Evolutionary conservation across 2,113 vertebrate genomes (phyloP).

Genomic region (Calypte anna): DNA sequence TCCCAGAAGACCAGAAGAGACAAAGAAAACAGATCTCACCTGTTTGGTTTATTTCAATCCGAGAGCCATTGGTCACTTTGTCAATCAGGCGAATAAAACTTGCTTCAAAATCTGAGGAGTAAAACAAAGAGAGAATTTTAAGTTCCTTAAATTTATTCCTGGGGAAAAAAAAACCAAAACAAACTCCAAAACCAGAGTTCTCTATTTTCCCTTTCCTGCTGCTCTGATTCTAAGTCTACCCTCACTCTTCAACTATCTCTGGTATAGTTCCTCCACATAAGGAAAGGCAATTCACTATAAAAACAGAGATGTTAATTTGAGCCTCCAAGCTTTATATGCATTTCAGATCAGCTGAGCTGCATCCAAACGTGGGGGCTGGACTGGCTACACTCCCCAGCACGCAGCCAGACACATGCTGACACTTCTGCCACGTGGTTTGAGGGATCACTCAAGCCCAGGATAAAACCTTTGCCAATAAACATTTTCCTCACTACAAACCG

Average conservation of each 20-base stretch:
- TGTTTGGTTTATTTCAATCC: constrained; percentile 97
- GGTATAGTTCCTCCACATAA: neutral
- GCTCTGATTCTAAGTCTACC: neutral
- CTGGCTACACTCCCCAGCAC: neutral
- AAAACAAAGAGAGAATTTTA: neutral
- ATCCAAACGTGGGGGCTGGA: neutral
- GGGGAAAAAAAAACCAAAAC: neutral
- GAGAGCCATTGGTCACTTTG: constrained; percentile 95
- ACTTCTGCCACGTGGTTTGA: neutral
- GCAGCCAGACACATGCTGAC: neutral
- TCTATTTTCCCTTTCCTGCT: neutral
- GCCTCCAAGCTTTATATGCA: rapidly evolving
- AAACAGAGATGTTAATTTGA: neutral
- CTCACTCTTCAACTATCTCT: neutral
- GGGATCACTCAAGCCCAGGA: neutral
- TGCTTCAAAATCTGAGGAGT: constrained; percentile 90
- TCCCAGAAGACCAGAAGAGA: neutral
- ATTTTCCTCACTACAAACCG: neutral
- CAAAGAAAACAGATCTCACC: constrained; percentile 75
- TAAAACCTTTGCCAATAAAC: neutral
- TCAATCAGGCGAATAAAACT: constrained; percentile 95
- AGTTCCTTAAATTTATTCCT: neutral
- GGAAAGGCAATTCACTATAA: neutral
- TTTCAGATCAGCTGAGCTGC: neutral
- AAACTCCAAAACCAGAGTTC: neutral